Base-by-base conservation (phyloP, 2,113 vertebrate species). In the Lamprotornis superbus region DNA sequence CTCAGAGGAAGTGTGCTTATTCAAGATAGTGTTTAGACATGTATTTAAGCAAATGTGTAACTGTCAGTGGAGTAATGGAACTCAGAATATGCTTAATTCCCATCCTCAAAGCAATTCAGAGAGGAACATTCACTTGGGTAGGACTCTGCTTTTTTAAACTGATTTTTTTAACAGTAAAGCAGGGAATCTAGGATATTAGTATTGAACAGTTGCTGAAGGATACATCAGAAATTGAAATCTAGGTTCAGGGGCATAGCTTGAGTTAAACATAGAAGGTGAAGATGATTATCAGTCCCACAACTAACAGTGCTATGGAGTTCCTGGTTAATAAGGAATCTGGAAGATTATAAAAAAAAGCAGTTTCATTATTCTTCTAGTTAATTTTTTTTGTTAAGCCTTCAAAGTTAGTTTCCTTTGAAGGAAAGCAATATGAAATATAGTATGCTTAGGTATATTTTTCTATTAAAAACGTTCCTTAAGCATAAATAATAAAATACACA, bases 401-500 rank as follows among this genome's bases (percentile, higher is more conserved):
- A 57, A 78, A 73, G 47, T 91, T 71, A 67, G 39, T 75, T 94
- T 86, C 39, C 60, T 75, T 81, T 93, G 95, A 81, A 83, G 53
- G 27, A 88, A 27, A 75, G 28, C 47, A 56, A 7, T 70, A n/a
- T 78, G 65, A 92, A 90, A 71, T 83, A 64, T 10, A 14, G 16
- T 67, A 40, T 76, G 46, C 14, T 67, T 78, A 64, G 17, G 25
- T 46, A 21, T 76, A 60, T 53, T 76, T 89, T 50, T 49, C 42
- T 81, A 21, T 12, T 18, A 52, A 53, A 84, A 79, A 83, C 0
- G 12, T 64, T 60, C n/a, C 40, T 70, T 83, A 77, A 86, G 52
- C 55, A 33, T 89, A 79, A 96, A 84, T 91, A 90, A 81, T 83
- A 68, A 88, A 93, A 75, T 70, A 76, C 71, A 81, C n/a, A 46